Evolutionary conservation across 2,113 vertebrate genomes (phyloP).

Genomic region (Casuarius casuarius): DNA sequence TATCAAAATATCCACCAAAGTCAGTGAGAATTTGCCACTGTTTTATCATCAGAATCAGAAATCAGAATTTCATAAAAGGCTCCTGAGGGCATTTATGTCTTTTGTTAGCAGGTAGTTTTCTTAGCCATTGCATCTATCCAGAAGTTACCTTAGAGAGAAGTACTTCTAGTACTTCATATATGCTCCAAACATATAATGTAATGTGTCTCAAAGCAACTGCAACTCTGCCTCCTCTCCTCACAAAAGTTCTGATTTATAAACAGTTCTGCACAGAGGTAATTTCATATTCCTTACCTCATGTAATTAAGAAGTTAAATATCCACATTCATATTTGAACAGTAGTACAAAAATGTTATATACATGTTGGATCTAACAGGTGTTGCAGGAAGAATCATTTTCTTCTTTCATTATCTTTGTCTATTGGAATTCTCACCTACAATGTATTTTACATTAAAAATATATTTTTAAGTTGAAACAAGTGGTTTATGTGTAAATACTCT

Average conservation of each 20-base stretch:
- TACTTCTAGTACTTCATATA: neutral
- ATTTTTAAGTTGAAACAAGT: neutral
- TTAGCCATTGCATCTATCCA: neutral
- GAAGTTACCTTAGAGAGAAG: neutral
- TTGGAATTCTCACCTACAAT: neutral
- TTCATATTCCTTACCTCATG: neutral
- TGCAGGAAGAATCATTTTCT: neutral
- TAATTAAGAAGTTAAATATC: neutral
- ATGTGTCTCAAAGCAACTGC: neutral
- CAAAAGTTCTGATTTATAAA: neutral
- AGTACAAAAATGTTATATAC: neutral
- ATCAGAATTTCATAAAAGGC: neutral
- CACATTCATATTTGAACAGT: neutral
- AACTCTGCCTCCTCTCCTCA: neutral
- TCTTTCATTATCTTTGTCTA: neutral
- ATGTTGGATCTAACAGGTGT: neutral
- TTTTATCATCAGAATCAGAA: neutral
- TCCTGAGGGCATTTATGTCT: fast-evolving
- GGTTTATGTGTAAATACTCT: neutral
- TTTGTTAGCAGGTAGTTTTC: neutral
- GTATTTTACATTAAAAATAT: neutral
- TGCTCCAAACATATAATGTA: neutral
- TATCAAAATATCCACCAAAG: neutral
- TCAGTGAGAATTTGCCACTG: neutral
- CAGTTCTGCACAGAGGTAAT: neutral